Evolutionary conservation across 2,888 invertebrate genomes (phyloP), one percentile per base, ranked within the genome.

Genomic region (Pterobdella sp.): DNA sequence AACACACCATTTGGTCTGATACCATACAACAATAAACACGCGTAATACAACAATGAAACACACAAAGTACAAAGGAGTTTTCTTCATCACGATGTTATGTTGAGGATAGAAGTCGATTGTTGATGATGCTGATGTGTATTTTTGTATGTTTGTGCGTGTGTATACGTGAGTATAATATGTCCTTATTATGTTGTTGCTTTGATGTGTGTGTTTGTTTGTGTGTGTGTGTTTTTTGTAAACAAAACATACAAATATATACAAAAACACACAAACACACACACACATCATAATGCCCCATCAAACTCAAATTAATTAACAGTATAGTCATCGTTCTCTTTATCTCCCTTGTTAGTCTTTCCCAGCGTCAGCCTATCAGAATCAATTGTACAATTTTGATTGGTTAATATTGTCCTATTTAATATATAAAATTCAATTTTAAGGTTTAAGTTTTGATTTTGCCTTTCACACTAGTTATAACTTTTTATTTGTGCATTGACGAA

Each of bases 131-230:
- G 52, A 49, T 49, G 14, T 18, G 14, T 14, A 49, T n/a, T 49
- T 14, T 18, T 49, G 52, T 49, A n/a, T n/a, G 52, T 68, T 35
- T 68, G 68, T 68, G 68, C 37, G 68, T 35, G 68, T 68, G 34
- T 68, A 42, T 37, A 42, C 42, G 68, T 34, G 42, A n/a, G n/a
- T n/a, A n/a, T n/a, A n/a, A n/a, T n/a, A n/a, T n/a, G n/a, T n/a
- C n/a, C n/a, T n/a, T n/a, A n/a, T n/a, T n/a, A n/a, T n/a, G n/a
- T n/a, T n/a, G n/a, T n/a, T n/a, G n/a, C n/a, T n/a, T n/a, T n/a
- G n/a, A n/a, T 68, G 42, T 37, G 68, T 42, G 42, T 68, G 42
- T 34, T 36, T 68, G 1, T 42, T 36, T 42, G 68, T 35, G 68
- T 32, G 68, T 68, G 68, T 1, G 1, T 32, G 68, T 32, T 14